Conservation (phyloP, 2,113 vertebrate species). For the Glaucidium brasilianum region DNA sequence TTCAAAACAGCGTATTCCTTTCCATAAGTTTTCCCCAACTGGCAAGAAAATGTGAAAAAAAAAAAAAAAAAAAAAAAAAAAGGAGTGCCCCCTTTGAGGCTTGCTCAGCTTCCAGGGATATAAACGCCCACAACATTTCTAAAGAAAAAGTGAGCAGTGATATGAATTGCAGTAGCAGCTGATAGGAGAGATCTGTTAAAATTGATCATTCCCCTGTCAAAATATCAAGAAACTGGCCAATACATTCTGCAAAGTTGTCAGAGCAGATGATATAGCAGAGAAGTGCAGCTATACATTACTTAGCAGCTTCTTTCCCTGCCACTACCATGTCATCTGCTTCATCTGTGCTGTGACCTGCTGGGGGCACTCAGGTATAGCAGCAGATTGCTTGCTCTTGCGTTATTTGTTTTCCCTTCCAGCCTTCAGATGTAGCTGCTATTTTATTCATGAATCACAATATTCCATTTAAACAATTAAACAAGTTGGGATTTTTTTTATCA, state of each 20-base stretch:
- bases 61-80: background rate
- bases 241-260: background rate
- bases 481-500: background rate
- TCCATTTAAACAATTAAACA: conserved; percentile 2
- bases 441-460: conserved; percentile 2
- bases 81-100: background rate
- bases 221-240: background rate
- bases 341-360: conserved; percentile 48
- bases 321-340: background rate
- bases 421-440: background rate
- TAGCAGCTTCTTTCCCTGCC: background rate
- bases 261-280: background rate
- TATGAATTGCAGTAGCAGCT: background rate
- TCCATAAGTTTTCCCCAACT: background rate
- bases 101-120: background rate
- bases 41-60: background rate
- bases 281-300: background rate
- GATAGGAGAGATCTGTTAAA: conserved; percentile 16
- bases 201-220: conserved; percentile 8
- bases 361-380: conserved; percentile 70
- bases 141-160: background rate
- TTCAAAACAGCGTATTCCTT: background rate
- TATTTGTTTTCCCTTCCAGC: background rate
- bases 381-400: background rate
- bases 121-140: background rate